Percentiles rank a stretch among this genome's conserved stretches.
Conservation (phyloP, 2,113 vertebrate species). For the Baryphthengus martii region DNA sequence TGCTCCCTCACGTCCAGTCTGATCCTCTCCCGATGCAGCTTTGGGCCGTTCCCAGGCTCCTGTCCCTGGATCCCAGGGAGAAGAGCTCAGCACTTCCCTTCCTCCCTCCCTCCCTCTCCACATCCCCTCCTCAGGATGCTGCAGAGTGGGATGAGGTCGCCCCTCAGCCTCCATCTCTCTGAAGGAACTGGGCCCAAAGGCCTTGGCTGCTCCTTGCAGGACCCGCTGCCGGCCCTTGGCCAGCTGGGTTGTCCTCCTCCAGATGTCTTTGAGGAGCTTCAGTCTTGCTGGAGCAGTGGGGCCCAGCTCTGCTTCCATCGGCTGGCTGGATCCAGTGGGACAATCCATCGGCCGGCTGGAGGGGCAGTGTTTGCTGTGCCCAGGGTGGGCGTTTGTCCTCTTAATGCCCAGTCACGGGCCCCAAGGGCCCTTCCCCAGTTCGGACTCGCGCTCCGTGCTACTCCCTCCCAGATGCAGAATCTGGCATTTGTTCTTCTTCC, state of each 20-base stretch:
- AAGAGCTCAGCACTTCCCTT: background rate
- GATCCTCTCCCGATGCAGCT: background rate
- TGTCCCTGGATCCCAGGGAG: background rate
- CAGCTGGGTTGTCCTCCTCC: too few species aligned
- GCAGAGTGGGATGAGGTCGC: too few species aligned
- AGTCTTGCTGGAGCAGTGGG: background rate
- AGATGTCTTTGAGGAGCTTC: too few species aligned
- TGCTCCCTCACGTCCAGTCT: background rate
- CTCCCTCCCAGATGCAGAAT: too few species aligned
- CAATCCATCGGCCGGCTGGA: too few species aligned
- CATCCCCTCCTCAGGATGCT: background rate
- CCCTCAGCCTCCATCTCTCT: too few species aligned
- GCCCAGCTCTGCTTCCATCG: too few species aligned
- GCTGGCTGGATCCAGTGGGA: too few species aligned
- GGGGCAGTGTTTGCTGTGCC: background rate
- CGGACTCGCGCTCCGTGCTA: rapidly evolving
- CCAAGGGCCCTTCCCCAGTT: background rate
- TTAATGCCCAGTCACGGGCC: background rate
- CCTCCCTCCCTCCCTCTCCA: too few species aligned
- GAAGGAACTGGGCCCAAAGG: too few species aligned
- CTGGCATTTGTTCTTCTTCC: background rate
- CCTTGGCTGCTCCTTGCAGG: background rate
- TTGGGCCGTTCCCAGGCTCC: background rate
- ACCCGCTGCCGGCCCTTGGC: background rate
- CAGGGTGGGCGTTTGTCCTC: background rate